These are phyloP conservation scores for Scaptomyza caliginosa DNA, from an alignment of 2,888 invertebrate species.

Conservation along the genomic window DNA sequence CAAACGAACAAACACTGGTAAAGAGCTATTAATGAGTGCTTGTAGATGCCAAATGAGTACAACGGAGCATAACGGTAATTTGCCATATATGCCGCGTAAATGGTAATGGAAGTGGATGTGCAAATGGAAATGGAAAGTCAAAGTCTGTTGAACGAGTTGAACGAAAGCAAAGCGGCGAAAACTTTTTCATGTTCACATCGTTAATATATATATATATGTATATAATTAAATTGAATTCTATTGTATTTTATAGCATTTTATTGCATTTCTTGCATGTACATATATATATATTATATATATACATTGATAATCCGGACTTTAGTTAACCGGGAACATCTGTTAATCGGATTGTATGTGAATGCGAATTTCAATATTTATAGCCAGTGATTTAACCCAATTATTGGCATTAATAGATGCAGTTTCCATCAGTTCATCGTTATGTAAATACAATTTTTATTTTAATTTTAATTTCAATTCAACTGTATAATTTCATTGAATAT, in stretches of 20 bases:
- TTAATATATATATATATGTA: too few species aligned
- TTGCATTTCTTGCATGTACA: background rate
- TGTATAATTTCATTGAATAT: background rate
- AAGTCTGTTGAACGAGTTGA: background rate
- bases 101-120: background rate
- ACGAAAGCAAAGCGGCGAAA: background rate
- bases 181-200: too few species aligned
- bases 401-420: background rate
- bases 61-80: constrained; percentile 1
- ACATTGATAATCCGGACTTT: background rate
- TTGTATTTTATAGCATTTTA: background rate
- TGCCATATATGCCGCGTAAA: background rate
- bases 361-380: background rate
- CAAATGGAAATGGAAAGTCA: background rate
- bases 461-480: background rate
- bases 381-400: background rate
- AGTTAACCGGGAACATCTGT: constrained; percentile 1
- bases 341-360: background rate
- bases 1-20: background rate
- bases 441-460: background rate
- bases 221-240: background rate
- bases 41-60: background rate
- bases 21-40: constrained; percentile 12
- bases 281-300: too few species aligned
- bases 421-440: too few species aligned